Conservation (phyloP, 2,797 vertebrate species). For the Fundulus diaphanus region DNA sequence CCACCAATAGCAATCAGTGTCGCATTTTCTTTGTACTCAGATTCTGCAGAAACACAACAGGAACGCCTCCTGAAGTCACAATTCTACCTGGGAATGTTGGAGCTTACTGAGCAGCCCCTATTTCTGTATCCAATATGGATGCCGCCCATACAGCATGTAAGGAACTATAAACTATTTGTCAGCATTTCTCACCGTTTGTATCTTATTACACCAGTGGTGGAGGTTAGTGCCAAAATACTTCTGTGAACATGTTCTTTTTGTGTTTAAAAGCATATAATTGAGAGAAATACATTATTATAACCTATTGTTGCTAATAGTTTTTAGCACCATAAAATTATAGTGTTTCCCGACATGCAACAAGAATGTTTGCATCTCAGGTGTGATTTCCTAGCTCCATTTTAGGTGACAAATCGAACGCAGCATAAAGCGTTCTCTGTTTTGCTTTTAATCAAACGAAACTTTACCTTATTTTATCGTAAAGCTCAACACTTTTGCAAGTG, state of each 20-base stretch:
- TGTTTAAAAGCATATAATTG: neutral
- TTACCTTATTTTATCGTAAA: no score
- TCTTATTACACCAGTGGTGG: neutral
- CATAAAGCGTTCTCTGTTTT: no score
- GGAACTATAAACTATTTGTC: neutral
- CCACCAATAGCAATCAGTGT: neutral
- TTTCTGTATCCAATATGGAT: neutral
- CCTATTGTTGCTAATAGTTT: neutral
- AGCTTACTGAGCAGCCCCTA: neutral
- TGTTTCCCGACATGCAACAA: neutral
- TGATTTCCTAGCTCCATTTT: no score
- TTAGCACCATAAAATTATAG: neutral
- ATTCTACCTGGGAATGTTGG: neutral
- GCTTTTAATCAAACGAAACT: no score
- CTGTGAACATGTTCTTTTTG: neutral
- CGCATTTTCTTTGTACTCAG: neutral
- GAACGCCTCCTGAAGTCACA: neutral
- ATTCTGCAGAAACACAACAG: neutral
- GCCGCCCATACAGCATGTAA: neutral
- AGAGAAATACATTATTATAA: neutral
- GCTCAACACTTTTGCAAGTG: no score
- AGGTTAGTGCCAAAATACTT: neutral
- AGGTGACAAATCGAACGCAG: no score
- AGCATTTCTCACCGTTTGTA: neutral
- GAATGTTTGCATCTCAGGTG: neutral